Percentiles rank a stretch among this genome's conserved stretches.
Evolutionary conservation across 1,140 invertebrate species (phyloP).

Genomic region (Coelopa frigida): DNA sequence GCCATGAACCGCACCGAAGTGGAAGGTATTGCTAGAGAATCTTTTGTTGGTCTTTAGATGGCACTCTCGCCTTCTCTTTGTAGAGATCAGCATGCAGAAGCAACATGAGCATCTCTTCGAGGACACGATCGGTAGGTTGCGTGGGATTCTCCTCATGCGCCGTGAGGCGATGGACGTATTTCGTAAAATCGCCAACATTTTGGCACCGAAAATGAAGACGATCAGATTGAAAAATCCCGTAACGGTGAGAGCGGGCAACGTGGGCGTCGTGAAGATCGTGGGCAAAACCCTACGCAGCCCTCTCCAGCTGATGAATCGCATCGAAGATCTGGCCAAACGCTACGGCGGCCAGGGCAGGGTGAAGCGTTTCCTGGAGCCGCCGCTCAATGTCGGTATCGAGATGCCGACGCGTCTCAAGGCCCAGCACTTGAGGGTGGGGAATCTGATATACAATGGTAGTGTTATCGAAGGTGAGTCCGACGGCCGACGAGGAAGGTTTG

Average conservation of each 20-base stretch:
- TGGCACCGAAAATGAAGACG: conserved; percentile 1
- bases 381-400: background rate
- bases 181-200: conserved; percentile 5
- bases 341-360: conserved; percentile 5
- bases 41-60: background rate
- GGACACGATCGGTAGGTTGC: conserved; percentile 19
- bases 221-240: conserved; percentile 13
- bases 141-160: conserved; percentile 26
- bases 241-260: conserved; percentile 11
- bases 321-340: conserved; percentile 15
- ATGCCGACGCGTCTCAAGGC: conserved; percentile 15
- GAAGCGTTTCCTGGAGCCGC: background rate
- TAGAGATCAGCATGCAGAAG: conserved; percentile 27
- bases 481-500: no score
- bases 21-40: conserved; percentile 16
- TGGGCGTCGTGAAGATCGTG: conserved; percentile 19
- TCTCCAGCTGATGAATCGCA: conserved; percentile 20
- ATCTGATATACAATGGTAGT: conserved; percentile 26
- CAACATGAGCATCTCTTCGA: conserved; percentile 34
- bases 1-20: conserved; percentile 5
- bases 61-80: background rate
- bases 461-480: conserved; percentile 24
- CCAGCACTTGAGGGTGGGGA: conserved; percentile 22
- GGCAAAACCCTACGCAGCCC: conserved; percentile 21
- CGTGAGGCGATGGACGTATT: conserved; percentile 20